Evolutionary conservation across 2,113 vertebrate species (phyloP), one percentile per base, ranked within the genome.

Genomic region (Brachionichthys hirsutus): DNA sequence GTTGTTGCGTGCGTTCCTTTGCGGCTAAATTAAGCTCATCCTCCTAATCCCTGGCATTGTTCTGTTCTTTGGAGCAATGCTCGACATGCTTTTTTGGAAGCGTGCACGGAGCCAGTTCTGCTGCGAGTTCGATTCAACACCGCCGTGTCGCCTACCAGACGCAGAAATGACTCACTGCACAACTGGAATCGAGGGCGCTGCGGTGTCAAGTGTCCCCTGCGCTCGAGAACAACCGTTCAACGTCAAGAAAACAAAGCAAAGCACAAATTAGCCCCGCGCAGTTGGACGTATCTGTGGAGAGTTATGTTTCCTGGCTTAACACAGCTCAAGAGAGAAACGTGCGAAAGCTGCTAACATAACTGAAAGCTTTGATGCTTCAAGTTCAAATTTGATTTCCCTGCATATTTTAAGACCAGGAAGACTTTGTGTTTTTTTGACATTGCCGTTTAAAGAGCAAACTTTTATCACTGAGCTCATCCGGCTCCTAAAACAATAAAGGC

Each of bases 231-330:
- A 84, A 88, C 86, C 56, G 79, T 87, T 90, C 86, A 89, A 84
- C 88, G 87, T 88, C 85, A 87, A 65, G 84, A 82, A 84, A 84
- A 88, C 81, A 85, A 79, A 83, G 67, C 43, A n/a, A 52, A 78
- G 61, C 47, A 62, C 69, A 69, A 74, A 86, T 84, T 63, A 74
- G 70, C 20, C 45, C 19, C 12, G 54, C 69, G 49, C 66, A 80
- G 75, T 61, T 75, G 72, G 66, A 81, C 61, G 68, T 73, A 12
- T 79, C 69, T 75, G 55, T 61, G 66, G 12, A 20, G 64, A 65
- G 69, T 62, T 59, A 47, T 18, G 30, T 80, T 70, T 70, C 71
- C 57, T 62, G 50, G 66, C 54, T 75, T 44, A 24, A 48, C 66
- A 60, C 5, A 49, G 59, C 51, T 73, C 60, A 48, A 24, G 46